phyloP scores from a whole-genome alignment of 2,888 invertebrate genomes.

The Phlogophora meticulosa region DNA sequence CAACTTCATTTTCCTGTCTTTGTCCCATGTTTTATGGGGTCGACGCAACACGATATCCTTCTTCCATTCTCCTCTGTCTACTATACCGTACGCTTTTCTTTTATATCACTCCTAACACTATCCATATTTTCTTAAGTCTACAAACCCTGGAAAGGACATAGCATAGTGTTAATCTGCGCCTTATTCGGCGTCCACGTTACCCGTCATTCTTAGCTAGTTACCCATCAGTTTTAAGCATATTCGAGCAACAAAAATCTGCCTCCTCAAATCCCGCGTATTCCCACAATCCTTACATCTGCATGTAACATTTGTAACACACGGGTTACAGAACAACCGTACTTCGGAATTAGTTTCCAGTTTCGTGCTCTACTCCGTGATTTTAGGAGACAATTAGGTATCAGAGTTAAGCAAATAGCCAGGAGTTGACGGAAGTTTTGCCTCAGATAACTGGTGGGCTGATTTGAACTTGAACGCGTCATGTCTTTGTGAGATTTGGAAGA shows the following conservation, averaged over 20 bases:
- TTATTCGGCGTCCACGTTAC: no score
- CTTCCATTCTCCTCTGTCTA: no score
- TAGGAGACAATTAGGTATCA: constrained; percentile 62
- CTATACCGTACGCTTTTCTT: no score
- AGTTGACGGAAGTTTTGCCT: constrained; percentile 48
- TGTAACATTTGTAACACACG: constrained; percentile 42
- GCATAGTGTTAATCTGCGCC: no score
- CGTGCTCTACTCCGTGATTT: constrained; percentile 45
- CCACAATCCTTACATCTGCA: constrained; percentile 9
- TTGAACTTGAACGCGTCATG: constrained; percentile 50
- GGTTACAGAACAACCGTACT: constrained; percentile 52
- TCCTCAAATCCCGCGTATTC: background rate
- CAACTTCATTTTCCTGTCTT: no score
- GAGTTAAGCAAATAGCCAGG: constrained; percentile 52
- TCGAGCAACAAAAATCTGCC: constrained; percentile 2
- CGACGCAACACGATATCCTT: no score
- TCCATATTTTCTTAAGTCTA: no score
- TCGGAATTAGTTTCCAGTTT: constrained; percentile 60
- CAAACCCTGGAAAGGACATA: no score
- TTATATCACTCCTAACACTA: no score
- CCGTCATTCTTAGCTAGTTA: no score
- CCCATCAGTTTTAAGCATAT: no score
- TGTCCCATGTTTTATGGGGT: no score
- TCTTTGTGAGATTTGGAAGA: constrained; percentile 32
- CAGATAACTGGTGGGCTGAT: constrained; percentile 47